Conservation (phyloP, 2,113 vertebrate genomes). For the Pelecanus crispus region DNA sequence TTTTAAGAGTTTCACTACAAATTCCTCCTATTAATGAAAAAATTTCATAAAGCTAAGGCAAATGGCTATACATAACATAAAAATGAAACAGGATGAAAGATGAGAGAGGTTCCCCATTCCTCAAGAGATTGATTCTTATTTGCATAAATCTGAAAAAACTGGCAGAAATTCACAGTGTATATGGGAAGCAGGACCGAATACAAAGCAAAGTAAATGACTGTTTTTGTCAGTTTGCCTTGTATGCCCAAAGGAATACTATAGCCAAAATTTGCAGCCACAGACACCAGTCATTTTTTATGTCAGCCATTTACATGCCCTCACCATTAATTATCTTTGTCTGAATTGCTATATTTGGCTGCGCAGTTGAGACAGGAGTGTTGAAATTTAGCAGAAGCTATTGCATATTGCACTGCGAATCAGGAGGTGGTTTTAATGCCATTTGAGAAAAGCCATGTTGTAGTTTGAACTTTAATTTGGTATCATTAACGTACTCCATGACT, state of each 20-base stretch:
- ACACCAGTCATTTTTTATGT: not conserved
- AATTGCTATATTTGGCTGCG: not conserved
- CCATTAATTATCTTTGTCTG: not conserved
- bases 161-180: not conserved
- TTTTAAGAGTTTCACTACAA: not conserved
- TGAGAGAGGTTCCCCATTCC: not conserved
- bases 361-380: not conserved
- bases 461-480: slow-evolving; percentile 3
- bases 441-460: slow-evolving; percentile 15
- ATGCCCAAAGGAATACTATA: not conserved
- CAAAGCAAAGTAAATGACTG: not conserved
- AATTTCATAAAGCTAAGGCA: not conserved
- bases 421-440: not conserved
- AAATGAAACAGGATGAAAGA: not conserved
- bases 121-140: not conserved
- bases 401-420: not conserved
- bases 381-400: not conserved
- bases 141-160: not conserved
- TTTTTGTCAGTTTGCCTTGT: not conserved
- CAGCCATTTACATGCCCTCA: not conserved
- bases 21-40: not conserved
- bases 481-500: not conserved
- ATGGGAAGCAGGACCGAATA: not conserved
- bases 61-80: not conserved
- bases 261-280: not conserved